Evolutionary conservation across 64 coral and sea anemone genomes (phyloP).

Genomic region (Anthopleura sola): DNA sequence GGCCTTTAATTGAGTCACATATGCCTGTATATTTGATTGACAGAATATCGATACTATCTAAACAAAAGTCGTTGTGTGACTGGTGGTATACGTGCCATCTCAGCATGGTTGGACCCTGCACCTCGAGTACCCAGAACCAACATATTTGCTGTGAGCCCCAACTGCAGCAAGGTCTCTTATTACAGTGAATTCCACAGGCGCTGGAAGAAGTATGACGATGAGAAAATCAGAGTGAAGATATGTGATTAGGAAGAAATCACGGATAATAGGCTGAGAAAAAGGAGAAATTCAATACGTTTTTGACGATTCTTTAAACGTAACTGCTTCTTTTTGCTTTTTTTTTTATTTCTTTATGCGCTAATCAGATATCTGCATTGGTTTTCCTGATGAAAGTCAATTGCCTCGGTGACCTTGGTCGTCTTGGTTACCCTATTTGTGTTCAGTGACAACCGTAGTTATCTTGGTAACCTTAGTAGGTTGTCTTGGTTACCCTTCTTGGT

Average conservation of each 20-base stretch:
- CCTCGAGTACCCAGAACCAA: conserved; percentile 42
- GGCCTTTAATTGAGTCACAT: too few relatives aligned
- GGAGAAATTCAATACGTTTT: neutral
- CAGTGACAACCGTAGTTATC: neutral
- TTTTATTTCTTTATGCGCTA: too few relatives aligned
- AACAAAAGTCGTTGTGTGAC: conserved; percentile 81
- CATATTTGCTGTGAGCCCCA: conserved; percentile 41
- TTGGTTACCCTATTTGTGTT: too few relatives aligned
- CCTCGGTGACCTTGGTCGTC: neutral
- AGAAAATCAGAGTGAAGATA: neutral
- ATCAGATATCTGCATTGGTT: too few relatives aligned
- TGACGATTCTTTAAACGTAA: too few relatives aligned
- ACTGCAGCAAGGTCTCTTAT: conserved; percentile 42
- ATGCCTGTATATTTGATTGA: neutral
- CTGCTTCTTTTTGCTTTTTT: too few relatives aligned
- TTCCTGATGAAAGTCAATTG: neutral
- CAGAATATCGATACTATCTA: conserved; percentile 57
- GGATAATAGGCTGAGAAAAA: neutral
- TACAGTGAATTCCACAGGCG: conserved; percentile 10
- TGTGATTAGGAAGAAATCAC: conserved; percentile 9
- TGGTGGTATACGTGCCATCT: conserved; percentile 52
- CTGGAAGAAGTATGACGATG: conserved; percentile 21
- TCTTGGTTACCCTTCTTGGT: neutral
- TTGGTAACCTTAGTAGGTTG: neutral
- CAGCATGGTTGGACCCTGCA: conserved; percentile 67